Evolutionary conservation across 2,113 vertebrate genomes (phyloP), one percentile per base, ranked within the genome.

Genomic region (Forbesichthys papilliferus): DNA sequence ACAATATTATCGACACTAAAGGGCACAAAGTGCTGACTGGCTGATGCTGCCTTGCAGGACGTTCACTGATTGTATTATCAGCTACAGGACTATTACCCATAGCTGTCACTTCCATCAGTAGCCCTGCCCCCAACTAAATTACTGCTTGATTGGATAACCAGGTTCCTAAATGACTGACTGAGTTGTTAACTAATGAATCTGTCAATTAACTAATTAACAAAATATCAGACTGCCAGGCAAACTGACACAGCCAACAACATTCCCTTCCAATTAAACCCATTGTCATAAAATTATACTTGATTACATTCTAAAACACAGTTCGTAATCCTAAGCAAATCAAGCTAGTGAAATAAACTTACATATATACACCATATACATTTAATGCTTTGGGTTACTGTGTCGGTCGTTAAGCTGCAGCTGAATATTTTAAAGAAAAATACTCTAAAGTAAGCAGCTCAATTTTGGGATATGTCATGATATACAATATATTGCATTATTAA

Each of bases 31-130:
- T 7, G 7, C 36, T 42, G 36, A 20, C 20, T 20, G 20, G 2
- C 2, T 27, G 27, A 27, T 27, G 4, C 36, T 42, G 36, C 36
- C 14, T 48, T 59, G 64, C 54, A 69, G 49, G 18, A 0, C 8
- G 49, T 9, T 55, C 5, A 74, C 18, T 48, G 36, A 74, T 69
- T 62, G 46, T 16, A 13, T 34, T 62, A 68, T 69, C 20, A 66
- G 67, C 51, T 58, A 27, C 63, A 16, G 48, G 48, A 64, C 20
- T 61, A 68, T 60, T 34, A 51, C 3, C n/a, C 18, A 57, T 49
- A n/a, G 48, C 20, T 11, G 48, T 57, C 11, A n/a, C 20, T n/a
- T 11, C 55, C 55, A 18, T 9, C 13, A 18, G 11, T 55, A 65
- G 9, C 9, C 49, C 33, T 36, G 16, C 14, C 53, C 20, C 47